phyloP scores from a whole-genome alignment of 2,113 vertebrate genomes.

The Formicarius rufipectus region DNA sequence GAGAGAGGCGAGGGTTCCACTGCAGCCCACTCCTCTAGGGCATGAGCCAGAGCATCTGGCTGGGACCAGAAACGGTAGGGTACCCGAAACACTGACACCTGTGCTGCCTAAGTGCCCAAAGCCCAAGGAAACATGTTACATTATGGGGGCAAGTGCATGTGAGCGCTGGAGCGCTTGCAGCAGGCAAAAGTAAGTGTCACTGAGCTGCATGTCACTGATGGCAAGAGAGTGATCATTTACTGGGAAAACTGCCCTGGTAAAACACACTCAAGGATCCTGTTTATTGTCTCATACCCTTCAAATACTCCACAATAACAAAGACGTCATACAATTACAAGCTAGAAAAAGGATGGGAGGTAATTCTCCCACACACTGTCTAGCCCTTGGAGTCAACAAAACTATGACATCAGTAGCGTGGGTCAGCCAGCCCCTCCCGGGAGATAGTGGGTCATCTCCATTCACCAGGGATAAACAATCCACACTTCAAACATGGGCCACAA shows the following conservation, averaged over 20 bases:
- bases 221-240: conserved; percentile 4
- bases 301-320: neutral
- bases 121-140: neutral
- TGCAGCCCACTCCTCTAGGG: neutral
- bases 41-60: accelerated
- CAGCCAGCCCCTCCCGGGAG: neutral
- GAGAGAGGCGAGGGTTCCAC: neutral
- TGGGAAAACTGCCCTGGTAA: neutral
- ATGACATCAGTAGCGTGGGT: neutral
- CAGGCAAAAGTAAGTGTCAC: neutral
- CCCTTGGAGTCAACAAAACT: neutral
- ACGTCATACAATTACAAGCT: neutral
- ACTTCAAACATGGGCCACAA: neutral
- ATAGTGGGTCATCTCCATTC: neutral
- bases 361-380: neutral
- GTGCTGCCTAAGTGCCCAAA: neutral
- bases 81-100: neutral
- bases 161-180: accelerated
- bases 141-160: accelerated
- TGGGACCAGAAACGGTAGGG: accelerated
- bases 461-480: neutral
- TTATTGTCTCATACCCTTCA: conserved; percentile 11
- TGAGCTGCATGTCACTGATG: accelerated
- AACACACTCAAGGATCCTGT: neutral
- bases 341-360: neutral